These are phyloP conservation scores for Hozukius guyotensis DNA, from an alignment of 2,797 vertebrate species.

Conservation along the genomic window DNA sequence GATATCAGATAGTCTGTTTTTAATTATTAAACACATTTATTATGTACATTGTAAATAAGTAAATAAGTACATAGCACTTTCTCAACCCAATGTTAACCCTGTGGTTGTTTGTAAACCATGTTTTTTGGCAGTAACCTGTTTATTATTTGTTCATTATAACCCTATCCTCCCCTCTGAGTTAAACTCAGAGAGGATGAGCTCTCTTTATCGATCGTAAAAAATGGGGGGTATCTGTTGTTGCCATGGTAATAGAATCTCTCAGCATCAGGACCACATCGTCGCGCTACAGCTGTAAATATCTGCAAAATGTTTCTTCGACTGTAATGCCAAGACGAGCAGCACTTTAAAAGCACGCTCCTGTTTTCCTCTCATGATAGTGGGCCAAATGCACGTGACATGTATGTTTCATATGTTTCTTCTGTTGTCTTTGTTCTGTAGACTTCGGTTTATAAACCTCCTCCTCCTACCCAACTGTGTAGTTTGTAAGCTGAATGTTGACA, in stretches of 20 bases:
- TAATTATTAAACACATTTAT: constrained; percentile 11
- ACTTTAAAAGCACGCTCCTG: constrained; percentile 26
- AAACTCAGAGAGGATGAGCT: constrained; percentile 1
- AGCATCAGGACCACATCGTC: constrained; percentile 16
- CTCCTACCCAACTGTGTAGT: background rate
- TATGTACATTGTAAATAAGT: constrained; percentile 25
- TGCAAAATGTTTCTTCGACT: constrained; percentile 3
- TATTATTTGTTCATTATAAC: background rate
- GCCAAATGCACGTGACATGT: constrained; percentile 55
- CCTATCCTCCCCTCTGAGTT: background rate
- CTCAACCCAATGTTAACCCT: background rate
- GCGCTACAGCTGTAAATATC: constrained; percentile 30
- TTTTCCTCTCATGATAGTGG: constrained; percentile 44
- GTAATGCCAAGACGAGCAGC: constrained; percentile 60
- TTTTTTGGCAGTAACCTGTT: background rate
- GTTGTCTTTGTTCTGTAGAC: constrained; percentile 20
- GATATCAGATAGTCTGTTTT: constrained; percentile 14
- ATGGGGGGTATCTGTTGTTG: constrained; percentile 43
- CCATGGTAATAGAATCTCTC: constrained; percentile 44
- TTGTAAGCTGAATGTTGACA: constrained; percentile 17
- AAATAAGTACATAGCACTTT: constrained; percentile 34
- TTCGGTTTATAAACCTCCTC: background rate
- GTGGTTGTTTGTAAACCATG: constrained; percentile 33
- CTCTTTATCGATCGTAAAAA: background rate
- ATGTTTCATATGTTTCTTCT: background rate